Conservation (phyloP, 1,140 invertebrate genomes). For the Pseudomyrmex flavicornis region DNA sequence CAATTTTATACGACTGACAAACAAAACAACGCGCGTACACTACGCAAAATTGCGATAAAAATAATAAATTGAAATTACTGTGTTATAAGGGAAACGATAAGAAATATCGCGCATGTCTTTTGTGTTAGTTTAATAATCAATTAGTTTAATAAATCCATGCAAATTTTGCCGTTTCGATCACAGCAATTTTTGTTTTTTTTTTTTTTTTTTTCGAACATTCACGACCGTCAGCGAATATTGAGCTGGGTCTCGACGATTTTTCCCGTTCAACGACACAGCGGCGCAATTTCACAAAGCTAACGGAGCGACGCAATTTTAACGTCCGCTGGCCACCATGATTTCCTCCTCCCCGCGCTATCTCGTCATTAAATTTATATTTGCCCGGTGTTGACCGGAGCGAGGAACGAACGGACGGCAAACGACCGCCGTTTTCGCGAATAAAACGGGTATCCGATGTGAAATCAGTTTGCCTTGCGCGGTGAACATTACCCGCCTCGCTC, state of each 20-base stretch:
- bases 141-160: background rate
- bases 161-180: background rate
- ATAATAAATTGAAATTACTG: no score
- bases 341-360: constrained; percentile 1
- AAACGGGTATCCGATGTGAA: constrained; percentile 21
- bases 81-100: background rate
- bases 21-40: no score
- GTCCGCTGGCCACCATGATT: constrained; percentile 18
- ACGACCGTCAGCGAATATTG: constrained; percentile 6
- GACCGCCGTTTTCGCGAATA: constrained; percentile 38
- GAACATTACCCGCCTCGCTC: constrained; percentile 35
- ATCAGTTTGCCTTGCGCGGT: constrained; percentile 41
- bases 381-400: constrained; percentile 22
- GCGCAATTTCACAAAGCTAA: constrained; percentile 61
- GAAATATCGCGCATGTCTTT: no score
- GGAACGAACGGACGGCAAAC: constrained; percentile 15
- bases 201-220: constrained; percentile 9
- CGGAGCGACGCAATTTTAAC: constrained; percentile 26
- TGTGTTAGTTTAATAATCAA: background rate
- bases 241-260: constrained; percentile 24
- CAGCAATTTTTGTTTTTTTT: no score
- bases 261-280: constrained; percentile 31
- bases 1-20: background rate
- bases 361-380: constrained; percentile 73
- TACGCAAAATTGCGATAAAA: no score